Base-by-base conservation (phyloP, 2,113 vertebrate genomes). In the Clarias magur region DNA sequence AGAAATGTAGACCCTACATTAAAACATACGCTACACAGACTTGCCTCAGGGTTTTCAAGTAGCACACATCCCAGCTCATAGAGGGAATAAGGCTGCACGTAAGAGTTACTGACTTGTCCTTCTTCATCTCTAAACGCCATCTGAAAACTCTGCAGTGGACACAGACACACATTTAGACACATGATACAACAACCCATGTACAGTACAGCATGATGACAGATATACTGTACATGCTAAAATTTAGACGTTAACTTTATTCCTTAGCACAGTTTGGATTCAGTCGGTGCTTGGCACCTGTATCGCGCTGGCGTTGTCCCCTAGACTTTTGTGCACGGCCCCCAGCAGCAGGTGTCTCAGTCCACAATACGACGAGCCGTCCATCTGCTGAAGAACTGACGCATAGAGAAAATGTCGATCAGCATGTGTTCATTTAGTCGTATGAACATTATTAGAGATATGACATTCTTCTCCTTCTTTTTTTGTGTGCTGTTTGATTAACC, bases 11-110 rank as follows among this genome's bases (percentile, higher is more conserved):
- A 73, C 38, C 70, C 34, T 48, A 38, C 23, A 65, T 56, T 56
- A 27, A 57, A 30, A 53, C 19, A 67, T 25, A 48, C 27, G n/a
- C 10, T 3, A 25, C 48, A 81, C 30, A 25, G 4, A 57, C 91
- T 95, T 93, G 98, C 98, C 97, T 99, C 97, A 87, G 97, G 96
- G 90, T 96, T 96, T 85, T 96, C 97, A 65, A 99, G 90, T 0
- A 99, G 94, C 82, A 99, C 93, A 90, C 98, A 99, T 88, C 97
- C 98, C 63, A 99, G 96, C 92, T 99, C 98, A 91, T 99, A 99
- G 91, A 97, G 97, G 25, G 98, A 96, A 78, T 99, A 99, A 0
- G 98, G 97, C 94, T 97, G 98, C 84, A 99, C 85, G 0, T 99
- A 99, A 0, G 96, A 95, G 91, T 98, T 99, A 92, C 94, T 96